A percentile compares a stretch with the other conserved stretches of the same genome.
Evolutionary conservation across 1,140 invertebrate genomes (phyloP).

Genomic region (Lordiphosa mommai): DNA sequence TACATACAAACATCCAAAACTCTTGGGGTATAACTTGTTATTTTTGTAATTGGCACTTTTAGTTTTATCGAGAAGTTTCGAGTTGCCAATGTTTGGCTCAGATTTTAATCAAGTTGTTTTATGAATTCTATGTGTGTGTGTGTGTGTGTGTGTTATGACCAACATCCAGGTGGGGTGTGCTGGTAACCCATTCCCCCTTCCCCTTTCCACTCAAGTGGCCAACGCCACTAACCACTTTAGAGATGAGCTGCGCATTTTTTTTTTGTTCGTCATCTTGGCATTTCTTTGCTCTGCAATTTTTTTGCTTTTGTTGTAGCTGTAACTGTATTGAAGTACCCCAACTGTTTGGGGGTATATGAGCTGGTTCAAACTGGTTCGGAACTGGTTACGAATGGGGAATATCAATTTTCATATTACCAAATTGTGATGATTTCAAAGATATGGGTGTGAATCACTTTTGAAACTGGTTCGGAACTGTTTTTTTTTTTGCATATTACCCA

Average conservation of each 20-base stretch:
- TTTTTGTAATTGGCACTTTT: slow-evolving; percentile 67
- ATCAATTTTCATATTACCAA: too few species aligned
- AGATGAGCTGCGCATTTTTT: slow-evolving; percentile 55
- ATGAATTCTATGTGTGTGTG: neutral
- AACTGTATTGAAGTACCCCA: neutral
- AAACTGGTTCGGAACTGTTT: too few species aligned
- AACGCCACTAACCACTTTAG: slow-evolving; percentile 49
- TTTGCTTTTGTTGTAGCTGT: slow-evolving; percentile 8
- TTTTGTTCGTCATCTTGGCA: slow-evolving; percentile 9
- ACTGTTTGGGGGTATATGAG: slow-evolving; percentile 8
- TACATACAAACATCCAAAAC: slow-evolving; percentile 17
- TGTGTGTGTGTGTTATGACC: slow-evolving; percentile 32
- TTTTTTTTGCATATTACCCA: too few species aligned
- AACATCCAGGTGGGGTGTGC: slow-evolving; percentile 8
- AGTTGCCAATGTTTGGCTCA: neutral
- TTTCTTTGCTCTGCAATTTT: slow-evolving; percentile 36
- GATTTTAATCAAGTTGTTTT: slow-evolving; percentile 38
- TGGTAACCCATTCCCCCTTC: neutral
- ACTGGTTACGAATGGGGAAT: too few species aligned
- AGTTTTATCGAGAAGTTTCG: slow-evolving; percentile 34
- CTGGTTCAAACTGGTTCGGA: too few species aligned
- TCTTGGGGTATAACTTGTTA: slow-evolving; percentile 33
- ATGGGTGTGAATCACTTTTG: too few species aligned
- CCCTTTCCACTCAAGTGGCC: slow-evolving; percentile 34
- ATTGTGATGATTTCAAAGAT: too few species aligned